Percentiles rank a stretch among this genome's conserved stretches.
phyloP scores from a whole-genome alignment of 2,113 vertebrate genomes.

The Casuarius casuarius region DNA sequence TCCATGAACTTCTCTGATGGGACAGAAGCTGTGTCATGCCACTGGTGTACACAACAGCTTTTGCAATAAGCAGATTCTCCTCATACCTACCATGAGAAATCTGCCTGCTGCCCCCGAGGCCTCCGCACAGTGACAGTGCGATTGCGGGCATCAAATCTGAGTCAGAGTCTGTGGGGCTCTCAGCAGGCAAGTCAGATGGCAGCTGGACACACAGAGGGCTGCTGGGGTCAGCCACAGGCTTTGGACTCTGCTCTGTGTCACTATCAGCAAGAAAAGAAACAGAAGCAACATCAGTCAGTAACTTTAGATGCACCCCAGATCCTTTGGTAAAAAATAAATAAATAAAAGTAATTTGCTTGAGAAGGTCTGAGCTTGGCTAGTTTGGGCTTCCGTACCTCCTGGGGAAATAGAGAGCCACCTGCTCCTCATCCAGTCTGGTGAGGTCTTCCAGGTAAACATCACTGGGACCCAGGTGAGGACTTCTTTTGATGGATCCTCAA shows the following conservation, averaged over 20 bases:
- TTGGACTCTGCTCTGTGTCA: constrained; percentile 69
- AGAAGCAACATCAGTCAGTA: background rate
- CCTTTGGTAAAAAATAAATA: background rate
- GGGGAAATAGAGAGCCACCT: constrained; percentile 85
- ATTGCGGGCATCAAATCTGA: constrained; percentile 68
- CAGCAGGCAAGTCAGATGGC: constrained; percentile 46
- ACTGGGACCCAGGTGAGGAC: constrained; percentile 80
- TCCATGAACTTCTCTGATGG: constrained; percentile 87
- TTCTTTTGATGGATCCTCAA: constrained; percentile 72
- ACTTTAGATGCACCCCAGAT: background rate
- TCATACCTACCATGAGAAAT: constrained; percentile 82
- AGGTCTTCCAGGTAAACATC: constrained; percentile 88
- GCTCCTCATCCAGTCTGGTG: constrained; percentile 78
- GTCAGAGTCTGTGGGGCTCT: constrained; percentile 71
- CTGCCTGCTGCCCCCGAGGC: constrained; percentile 79
- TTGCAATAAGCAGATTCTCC: background rate
- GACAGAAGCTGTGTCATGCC: background rate
- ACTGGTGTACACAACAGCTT: background rate
- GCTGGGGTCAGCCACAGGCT: constrained; percentile 64
- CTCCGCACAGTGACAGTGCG: constrained; percentile 90
- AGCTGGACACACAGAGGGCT: constrained; percentile 69
- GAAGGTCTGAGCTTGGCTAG: background rate
- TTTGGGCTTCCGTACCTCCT: constrained; percentile 77
- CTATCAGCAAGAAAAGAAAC: constrained; percentile 61
- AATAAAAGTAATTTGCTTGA: background rate